Base-by-base conservation (phyloP, 1,140 invertebrate species). In the Calephelis virginiensis region DNA sequence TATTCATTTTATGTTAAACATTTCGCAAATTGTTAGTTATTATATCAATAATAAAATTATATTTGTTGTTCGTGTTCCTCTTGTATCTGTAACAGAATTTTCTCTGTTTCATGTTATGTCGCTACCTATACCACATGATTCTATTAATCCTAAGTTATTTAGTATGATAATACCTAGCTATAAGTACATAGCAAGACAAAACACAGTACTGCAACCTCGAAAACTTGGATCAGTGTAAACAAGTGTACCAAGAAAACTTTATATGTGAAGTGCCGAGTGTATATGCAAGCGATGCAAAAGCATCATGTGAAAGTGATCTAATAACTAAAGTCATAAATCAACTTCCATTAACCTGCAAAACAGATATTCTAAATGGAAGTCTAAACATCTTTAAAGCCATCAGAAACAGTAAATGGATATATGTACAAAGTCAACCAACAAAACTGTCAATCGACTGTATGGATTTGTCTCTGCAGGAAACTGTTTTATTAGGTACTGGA, bases 171-270 rank as follows among this genome's bases (percentile, higher is more conserved):
- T 73, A 43, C 73, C 77, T 53, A 74, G 45, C 8, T 61, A 9
- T 64, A 79, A 75, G 28, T 76, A 73, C 61, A 68, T 71, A 37
- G 72, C 70, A 65, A n/a, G 73, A 79, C 40, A 79, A 73, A 67
- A 40, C 50, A 5, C 43, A 75, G 10, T 79, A 72, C 13, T 75
- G 71, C 53, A 66, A 53, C 0, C 9, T 74, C 0, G 13, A 74
- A 14, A 46, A 62, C 7, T 45, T 75, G 9, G 17, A 67, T 10
- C 46, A 66, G 37, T 78, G 74, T 45, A 70, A 9, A 61, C 13
- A 40, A 6, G 28, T 75, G 49, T 66, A 47, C 0, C 48, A 14
- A 1, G 12, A 38, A 17, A 45, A 69, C 0, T 76, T 68, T 9
- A 71, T 78, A 9, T 76, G 74, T 64, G 63, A 73, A 14, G 48